Base-by-base conservation (phyloP, 23 tunicate genomes). In the Corella eumyota region DNA sequence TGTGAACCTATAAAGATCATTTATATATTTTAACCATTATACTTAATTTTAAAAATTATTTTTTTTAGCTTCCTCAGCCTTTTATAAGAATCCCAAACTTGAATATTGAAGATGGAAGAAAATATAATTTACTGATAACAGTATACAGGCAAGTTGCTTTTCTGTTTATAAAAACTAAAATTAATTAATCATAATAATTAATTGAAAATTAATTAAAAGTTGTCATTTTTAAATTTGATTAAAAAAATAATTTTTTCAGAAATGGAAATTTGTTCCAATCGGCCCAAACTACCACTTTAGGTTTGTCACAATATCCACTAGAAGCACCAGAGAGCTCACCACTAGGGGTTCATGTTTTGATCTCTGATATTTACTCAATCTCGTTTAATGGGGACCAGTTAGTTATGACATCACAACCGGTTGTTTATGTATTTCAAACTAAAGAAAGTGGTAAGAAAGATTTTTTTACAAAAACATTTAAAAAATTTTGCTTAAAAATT, bases 291-390 rank as follows among this genome's bases (percentile, higher is more conserved):
- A 29, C 4, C 45, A 54, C 74, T 24, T 32, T 68, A 4, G 15
- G 6, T 30, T 24, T 55, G 33, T 25, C 19, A 11, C 36, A 55
- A 25, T 62, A 62, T 28, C 11, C 6, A 51, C 6, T 6, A n/a
- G n/a, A n/a, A n/a, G n/a, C n/a, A n/a, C n/a, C n/a, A n/a, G n/a
- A n/a, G n/a, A n/a, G n/a, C n/a, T n/a, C n/a, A 6, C 23, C 9
- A 20, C 23, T 53, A 17, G 59, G 59, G 15, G 44, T 11, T 17
- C 59, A 49, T 23, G 71, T 49, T 3, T 29, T 74, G 4, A 58
- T 75, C 5, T 75, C 82, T 6, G 34, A 36, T 31, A 68, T 75
- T n/a, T 75, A 65, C 25, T 66, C 82, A 17, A 50, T 75, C 26
- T 20, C 55, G 3, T 27, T 60, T 3, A 29, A 37, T 22, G 64